These are phyloP conservation scores for Hippocampus guttulatus DNA, from an alignment of 2,113 vertebrate genomes.

Conservation along the genomic window DNA sequence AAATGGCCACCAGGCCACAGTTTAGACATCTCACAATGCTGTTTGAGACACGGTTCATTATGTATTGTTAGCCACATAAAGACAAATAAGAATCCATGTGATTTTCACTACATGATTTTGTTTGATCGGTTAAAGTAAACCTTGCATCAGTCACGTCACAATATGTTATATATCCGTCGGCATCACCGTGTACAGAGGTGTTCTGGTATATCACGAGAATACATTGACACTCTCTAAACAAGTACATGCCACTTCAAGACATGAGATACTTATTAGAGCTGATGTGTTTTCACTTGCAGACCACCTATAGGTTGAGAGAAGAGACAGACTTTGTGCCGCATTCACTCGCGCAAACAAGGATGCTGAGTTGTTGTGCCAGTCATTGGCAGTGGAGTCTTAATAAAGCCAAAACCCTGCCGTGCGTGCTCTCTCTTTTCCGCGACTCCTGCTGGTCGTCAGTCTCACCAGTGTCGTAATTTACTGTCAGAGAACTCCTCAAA, in stretches of 20 bases:
- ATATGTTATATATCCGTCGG: neutral
- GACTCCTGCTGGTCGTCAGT: slow-evolving; percentile 65
- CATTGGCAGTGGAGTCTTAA: slow-evolving; percentile 61
- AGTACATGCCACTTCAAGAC: slow-evolving; percentile 37
- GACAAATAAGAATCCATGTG: neutral
- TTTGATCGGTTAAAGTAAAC: neutral
- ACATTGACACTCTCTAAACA: neutral
- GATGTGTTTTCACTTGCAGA: slow-evolving; percentile 47
- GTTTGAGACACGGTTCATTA: too few relatives aligned
- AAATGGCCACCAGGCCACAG: too few relatives aligned
- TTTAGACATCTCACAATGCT: too few relatives aligned
- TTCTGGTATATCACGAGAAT: neutral
- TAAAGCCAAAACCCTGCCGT: slow-evolving; percentile 68
- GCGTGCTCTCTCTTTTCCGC: slow-evolving; percentile 65
- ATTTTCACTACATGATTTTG: neutral
- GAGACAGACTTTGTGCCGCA: slow-evolving; percentile 44
- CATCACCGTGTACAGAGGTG: neutral
- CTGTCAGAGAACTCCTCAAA: slow-evolving; percentile 70
- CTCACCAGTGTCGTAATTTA: slow-evolving; percentile 72
- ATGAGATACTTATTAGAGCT: slow-evolving; percentile 57
- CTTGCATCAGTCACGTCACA: too few relatives aligned
- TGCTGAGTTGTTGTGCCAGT: slow-evolving; percentile 59
- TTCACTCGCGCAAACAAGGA: slow-evolving; percentile 41
- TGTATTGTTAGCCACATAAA: too few relatives aligned
- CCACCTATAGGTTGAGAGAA: slow-evolving; percentile 52